Base-by-base conservation (phyloP, 2,888 invertebrate species). In the Nineta flava region DNA sequence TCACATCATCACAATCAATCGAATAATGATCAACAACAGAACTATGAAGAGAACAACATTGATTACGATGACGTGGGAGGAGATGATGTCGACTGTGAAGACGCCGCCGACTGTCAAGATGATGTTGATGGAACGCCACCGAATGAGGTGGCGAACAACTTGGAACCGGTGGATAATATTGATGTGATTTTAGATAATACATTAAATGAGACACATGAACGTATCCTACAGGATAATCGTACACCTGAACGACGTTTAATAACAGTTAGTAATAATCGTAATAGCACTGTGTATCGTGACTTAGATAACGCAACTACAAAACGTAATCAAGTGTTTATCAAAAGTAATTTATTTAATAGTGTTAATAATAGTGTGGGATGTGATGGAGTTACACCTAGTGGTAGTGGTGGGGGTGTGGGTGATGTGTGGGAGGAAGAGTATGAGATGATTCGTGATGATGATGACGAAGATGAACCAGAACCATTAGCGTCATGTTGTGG, bases 181-280 rank as follows among this genome's bases (percentile, higher is more conserved):
- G 35, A 46, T 46, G 46, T 21, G 26, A 31, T 46, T 34, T 46
- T 46, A 46, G 46, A 46, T 35, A 46, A 46, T 35, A 35, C 46
- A 35, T 13, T 46, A 21, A 46, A 46, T 32, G 46, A 46, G 32
- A 46, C 46, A 46, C 46, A 46, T 32, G 49, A 49, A 35, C 32
- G 49, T 12, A 49, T 49, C 9, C 19, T 49, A 19, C 35, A 32
- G 13, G 49, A 49, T 21, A 49, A 49, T 45, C 21, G 31, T 16
- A 49, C 49, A 12, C 49, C 49, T 7, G 49, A 49, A 16, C 16
- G 48, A 42, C 46, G 42, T 40, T 47, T 46, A 41, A 46, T 34
- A 43, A 26, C 4, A 26, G 7, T 26, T 26, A 6, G 26, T 26
- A 26, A 26, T 7, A 26, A 26, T 26, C 26, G 26, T 26, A 48